These are phyloP conservation scores for Gymnocheta viridis DNA, from an alignment of 2,888 invertebrate genomes.

Conservation along the genomic window DNA sequence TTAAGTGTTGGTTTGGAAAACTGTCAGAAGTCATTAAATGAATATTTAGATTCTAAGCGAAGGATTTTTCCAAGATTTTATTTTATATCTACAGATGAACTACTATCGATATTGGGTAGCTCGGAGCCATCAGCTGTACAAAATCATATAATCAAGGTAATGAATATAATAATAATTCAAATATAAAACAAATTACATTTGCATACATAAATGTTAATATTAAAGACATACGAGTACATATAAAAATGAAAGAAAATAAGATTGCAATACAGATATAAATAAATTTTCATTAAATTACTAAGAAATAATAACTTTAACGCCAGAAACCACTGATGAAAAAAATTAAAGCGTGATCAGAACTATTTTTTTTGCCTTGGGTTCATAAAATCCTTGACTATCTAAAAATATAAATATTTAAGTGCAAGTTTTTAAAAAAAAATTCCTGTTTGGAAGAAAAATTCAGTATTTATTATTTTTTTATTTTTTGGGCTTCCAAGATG, in stretches of 20 bases:
- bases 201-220: background rate
- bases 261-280: background rate
- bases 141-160: slow-evolving; percentile 95
- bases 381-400: too few species aligned
- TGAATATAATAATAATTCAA: slow-evolving; percentile 22
- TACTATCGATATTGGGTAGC: slow-evolving; percentile 93
- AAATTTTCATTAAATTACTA: background rate
- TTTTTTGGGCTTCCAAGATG: too few species aligned
- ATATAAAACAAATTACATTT: background rate
- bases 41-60: slow-evolving; percentile 94
- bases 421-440: too few species aligned
- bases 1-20: slow-evolving; percentile 90
- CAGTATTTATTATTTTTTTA: too few species aligned
- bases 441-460: too few species aligned
- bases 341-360: too few species aligned
- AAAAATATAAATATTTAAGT: too few species aligned
- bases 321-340: too few species aligned
- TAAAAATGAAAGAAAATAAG: background rate
- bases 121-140: slow-evolving; percentile 92
- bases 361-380: too few species aligned
- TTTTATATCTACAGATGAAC: slow-evolving; percentile 96
- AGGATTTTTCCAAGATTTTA: slow-evolving; percentile 95
- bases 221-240: background rate
- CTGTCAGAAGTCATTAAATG: slow-evolving; percentile 95
- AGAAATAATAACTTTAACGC: too few species aligned